Evolutionary conservation across 2,797 vertebrate species (phyloP).

Genomic region (Menidia menidia): DNA sequence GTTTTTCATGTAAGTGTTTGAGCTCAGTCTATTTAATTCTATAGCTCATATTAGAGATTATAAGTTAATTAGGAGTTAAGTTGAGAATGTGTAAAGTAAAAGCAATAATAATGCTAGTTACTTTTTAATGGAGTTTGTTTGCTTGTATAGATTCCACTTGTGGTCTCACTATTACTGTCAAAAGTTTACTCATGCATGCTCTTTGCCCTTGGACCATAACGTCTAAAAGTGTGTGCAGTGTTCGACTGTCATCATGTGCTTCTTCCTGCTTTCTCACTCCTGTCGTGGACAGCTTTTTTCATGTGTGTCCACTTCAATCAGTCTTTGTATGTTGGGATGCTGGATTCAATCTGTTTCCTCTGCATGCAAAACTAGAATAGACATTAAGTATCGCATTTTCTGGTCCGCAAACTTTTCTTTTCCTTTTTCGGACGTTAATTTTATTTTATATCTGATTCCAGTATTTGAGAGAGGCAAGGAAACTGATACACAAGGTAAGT

Average conservation of each 20-base stretch:
- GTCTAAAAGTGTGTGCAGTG: constrained; percentile 4
- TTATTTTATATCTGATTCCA: constrained; percentile 87
- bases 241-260: constrained; percentile 22
- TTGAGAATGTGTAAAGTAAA: not conserved
- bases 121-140: constrained; percentile 1
- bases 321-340: constrained; percentile 78
- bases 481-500: constrained; percentile 85
- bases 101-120: not conserved
- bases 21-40: not conserved
- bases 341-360: constrained; percentile 73
- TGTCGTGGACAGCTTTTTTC: constrained; percentile 59
- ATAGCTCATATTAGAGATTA: not conserved
- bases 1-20: not conserved
- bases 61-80: not conserved
- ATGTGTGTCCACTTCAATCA: constrained; percentile 28
- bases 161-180: constrained; percentile 13
- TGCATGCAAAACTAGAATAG: constrained; percentile 75
- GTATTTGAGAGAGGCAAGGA: constrained; percentile 79
- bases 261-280: constrained; percentile 52
- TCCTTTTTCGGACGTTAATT: constrained; percentile 74
- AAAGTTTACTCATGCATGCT: constrained; percentile 55
- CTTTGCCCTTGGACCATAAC: constrained; percentile 21
- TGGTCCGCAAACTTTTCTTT: constrained; percentile 41
- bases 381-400: constrained; percentile 54
- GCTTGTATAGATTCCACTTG: constrained; percentile 3